These are phyloP conservation scores for Busseola fusca DNA, from an alignment of 2,888 invertebrate genomes.

Conservation along the genomic window DNA sequence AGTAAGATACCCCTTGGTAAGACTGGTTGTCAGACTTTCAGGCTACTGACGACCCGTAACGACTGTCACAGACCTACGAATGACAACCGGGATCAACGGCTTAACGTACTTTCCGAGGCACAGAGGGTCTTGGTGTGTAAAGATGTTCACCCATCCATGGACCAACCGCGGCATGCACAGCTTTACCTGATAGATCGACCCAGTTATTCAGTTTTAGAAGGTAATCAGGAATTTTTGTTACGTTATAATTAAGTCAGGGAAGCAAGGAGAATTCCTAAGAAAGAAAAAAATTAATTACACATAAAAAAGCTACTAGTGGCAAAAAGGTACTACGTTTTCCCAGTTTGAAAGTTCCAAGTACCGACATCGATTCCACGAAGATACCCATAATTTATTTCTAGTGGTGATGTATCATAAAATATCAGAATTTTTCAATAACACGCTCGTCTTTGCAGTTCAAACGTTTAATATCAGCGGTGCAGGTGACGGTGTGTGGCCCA, in stretches of 20 bases:
- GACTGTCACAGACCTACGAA: too few species aligned
- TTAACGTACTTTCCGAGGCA: too few species aligned
- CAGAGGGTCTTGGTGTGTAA: too few species aligned
- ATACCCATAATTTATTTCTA: constrained; percentile 25
- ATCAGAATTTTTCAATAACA: constrained; percentile 69
- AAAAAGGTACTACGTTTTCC: neutral
- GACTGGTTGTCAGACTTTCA: too few species aligned
- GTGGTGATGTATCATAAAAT: constrained; percentile 62
- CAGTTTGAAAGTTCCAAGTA: neutral
- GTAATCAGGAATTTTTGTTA: neutral
- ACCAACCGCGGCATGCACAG: too few species aligned
- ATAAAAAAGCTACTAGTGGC: neutral
- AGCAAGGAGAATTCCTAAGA: neutral
- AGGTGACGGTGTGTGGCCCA: constrained; percentile 61
- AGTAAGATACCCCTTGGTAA: too few species aligned
- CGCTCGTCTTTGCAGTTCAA: constrained; percentile 63
- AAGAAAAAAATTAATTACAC: too few species aligned
- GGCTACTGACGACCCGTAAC: too few species aligned
- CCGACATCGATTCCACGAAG: neutral
- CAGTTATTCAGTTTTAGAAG: neutral
- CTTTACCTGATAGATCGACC: too few species aligned
- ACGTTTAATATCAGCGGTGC: constrained; percentile 72
- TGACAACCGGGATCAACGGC: too few species aligned
- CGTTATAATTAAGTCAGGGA: neutral
- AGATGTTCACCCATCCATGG: too few species aligned